Percentiles rank a stretch among this genome's conserved stretches.
Evolutionary conservation across 1,140 invertebrate species (phyloP).

Genomic region (Drosophila tropicalis): DNA sequence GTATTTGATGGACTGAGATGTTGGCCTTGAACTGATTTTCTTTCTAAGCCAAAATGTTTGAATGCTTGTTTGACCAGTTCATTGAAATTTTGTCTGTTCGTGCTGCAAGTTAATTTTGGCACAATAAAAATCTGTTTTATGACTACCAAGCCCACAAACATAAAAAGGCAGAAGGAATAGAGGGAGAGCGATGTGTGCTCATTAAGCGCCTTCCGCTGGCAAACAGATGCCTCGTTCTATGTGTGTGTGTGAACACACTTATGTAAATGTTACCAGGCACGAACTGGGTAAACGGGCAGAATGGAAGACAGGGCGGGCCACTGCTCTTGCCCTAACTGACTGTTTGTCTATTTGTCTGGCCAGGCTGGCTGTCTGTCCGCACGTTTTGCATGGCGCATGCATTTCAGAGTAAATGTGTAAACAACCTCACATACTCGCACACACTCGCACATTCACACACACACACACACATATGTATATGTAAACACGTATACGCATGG

Average conservation of each 20-base stretch:
- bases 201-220: slow-evolving; percentile 68
- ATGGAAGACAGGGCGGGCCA: background rate
- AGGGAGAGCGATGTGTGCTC: slow-evolving; percentile 52
- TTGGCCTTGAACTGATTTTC: slow-evolving; percentile 46
- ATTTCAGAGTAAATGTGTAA: slow-evolving; percentile 76
- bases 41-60: slow-evolving; percentile 40
- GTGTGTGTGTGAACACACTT: slow-evolving; percentile 58
- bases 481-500: slow-evolving; percentile 9
- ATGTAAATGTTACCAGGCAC: slow-evolving; percentile 69
- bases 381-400: slow-evolving; percentile 72
- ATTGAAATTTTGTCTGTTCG: slow-evolving; percentile 46
- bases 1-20: slow-evolving; percentile 30
- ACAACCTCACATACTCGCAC: slow-evolving; percentile 50
- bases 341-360: slow-evolving; percentile 44
- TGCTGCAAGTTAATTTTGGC: slow-evolving; percentile 62
- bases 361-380: slow-evolving; percentile 51
- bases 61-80: slow-evolving; percentile 38
- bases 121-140: slow-evolving; percentile 77
- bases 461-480: background rate
- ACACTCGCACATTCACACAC: slow-evolving; percentile 21
- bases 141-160: slow-evolving; percentile 17
- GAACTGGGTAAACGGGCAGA: slow-evolving; percentile 19
- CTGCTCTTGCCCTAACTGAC: slow-evolving; percentile 9
- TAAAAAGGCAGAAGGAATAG: background rate
- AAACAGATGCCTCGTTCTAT: slow-evolving; percentile 40